Evolutionary conservation across 2,113 vertebrate genomes (phyloP).

Genomic region (Amblyornis subalaris): DNA sequence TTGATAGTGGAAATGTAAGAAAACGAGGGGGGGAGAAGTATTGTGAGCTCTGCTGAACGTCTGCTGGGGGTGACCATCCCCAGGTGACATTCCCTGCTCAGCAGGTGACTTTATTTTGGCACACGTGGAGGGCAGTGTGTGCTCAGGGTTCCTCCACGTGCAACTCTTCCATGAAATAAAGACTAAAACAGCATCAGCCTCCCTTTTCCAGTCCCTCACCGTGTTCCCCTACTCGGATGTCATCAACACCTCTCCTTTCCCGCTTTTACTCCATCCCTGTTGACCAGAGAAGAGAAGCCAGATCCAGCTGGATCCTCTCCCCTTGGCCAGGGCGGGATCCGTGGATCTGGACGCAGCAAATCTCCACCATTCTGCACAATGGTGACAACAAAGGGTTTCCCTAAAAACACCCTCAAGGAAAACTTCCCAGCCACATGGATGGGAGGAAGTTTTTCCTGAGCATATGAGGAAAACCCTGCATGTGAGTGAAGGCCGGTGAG

Average conservation of each 20-base stretch:
- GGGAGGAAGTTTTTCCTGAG: conserved; percentile 14
- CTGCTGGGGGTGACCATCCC: background rate
- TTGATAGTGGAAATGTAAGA: background rate
- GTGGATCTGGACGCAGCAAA: background rate
- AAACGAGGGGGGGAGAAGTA: accelerated
- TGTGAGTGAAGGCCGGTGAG: background rate
- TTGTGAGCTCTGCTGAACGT: background rate
- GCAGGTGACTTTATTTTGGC: conserved; percentile 37
- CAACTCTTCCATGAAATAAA: background rate
- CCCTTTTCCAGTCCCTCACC: background rate
- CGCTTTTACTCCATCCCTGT: background rate
- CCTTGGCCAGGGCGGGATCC: background rate
- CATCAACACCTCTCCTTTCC: background rate
- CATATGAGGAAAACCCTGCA: background rate
- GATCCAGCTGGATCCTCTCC: conserved; percentile 27
- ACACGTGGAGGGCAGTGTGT: background rate
- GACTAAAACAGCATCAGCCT: background rate
- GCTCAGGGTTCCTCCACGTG: background rate
- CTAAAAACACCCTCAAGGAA: background rate
- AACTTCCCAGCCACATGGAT: background rate
- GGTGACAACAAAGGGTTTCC: background rate
- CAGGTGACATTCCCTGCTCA: background rate
- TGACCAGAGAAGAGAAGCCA: background rate
- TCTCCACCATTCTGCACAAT: background rate
- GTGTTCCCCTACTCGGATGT: background rate